Base-by-base conservation (phyloP, 2,113 vertebrate species). In the Cricetomys ansorgei region DNA sequence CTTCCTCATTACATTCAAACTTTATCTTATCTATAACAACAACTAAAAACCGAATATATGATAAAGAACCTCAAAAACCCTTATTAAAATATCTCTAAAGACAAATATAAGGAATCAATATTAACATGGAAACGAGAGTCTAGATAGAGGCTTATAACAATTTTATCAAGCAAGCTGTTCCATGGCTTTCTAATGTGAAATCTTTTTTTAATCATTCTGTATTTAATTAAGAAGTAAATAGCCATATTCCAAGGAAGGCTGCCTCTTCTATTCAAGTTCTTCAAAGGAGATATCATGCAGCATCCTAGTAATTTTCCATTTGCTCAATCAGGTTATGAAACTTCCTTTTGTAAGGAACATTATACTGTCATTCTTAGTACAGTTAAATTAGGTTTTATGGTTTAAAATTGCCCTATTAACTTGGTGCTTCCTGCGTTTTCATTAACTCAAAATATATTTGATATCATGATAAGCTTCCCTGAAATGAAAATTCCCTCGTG, bases 151-250 rank as follows among this genome's bases (percentile, higher is more conserved):
- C 34, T 98, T 95, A 55, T 1, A 96, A 62, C 69, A 87, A 89
- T 96, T 98, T 57, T 96, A 86, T 87, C 91, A 70, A 97, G 94
- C 84, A 91, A 83, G 27, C 92, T 97, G 21, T 97, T 98, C 50
- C 65, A 72, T 91, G 87, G 77, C 29, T 64, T 89, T 57, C 76
- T 17, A 96, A 92, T 94, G 48, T 93, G 70, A 97, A 98, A 95
- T 77, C 75, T 96, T 10, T 89, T 96, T 96, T 97, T 96, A 97
- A 97, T 97, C 94, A 94, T 95, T 97, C 64, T 80, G 0, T n/a
- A 88, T 97, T 98, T 94, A 97, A 98, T 98, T 98, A 98, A 94
- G 89, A 98, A 92, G 86, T 77, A 98, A 97, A 97, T 96, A 98
- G 95, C 12, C 37, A 89, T 96, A 96, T 93, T 97, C 64, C 69